Conservation (phyloP, 2,888 invertebrate genomes). For the Oscheius sp. region DNA sequence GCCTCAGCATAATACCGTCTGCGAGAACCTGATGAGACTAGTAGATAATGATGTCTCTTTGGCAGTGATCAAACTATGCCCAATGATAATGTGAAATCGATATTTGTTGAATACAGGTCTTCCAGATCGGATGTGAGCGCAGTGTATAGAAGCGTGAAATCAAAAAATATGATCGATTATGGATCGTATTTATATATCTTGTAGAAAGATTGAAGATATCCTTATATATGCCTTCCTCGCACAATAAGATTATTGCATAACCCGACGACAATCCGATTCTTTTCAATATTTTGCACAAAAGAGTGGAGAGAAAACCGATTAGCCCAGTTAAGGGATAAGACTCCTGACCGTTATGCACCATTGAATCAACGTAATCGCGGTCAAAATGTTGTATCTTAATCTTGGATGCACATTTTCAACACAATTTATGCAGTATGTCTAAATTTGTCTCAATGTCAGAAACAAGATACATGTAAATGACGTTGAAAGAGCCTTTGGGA, state of each 20-base stretch:
- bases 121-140: background rate
- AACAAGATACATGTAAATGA: too few relatives aligned
- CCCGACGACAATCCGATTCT: constrained; percentile 1
- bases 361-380: constrained; percentile 1
- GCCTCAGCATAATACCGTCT: too few relatives aligned
- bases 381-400: constrained; percentile 1
- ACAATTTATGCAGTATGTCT: too few relatives aligned
- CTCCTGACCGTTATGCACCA: constrained; percentile 5
- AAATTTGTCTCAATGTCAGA: too few relatives aligned
- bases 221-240: constrained; percentile 13
- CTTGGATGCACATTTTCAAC: too few relatives aligned
- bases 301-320: constrained; percentile 7
- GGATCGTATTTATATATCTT: background rate
- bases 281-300: background rate
- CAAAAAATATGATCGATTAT: constrained; percentile 19
- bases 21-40: too few relatives aligned
- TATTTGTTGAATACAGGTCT: background rate
- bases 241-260: constrained; percentile 27
- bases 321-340: constrained; percentile 18
- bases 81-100: too few relatives aligned
- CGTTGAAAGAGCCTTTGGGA: too few relatives aligned
- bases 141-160: constrained; percentile 23
- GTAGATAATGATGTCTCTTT: too few relatives aligned
- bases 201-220: background rate
- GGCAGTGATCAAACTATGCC: too few relatives aligned